These are phyloP conservation scores for Erythrocercus mccallii DNA, from an alignment of 2,113 vertebrate species.

Conservation along the genomic window DNA sequence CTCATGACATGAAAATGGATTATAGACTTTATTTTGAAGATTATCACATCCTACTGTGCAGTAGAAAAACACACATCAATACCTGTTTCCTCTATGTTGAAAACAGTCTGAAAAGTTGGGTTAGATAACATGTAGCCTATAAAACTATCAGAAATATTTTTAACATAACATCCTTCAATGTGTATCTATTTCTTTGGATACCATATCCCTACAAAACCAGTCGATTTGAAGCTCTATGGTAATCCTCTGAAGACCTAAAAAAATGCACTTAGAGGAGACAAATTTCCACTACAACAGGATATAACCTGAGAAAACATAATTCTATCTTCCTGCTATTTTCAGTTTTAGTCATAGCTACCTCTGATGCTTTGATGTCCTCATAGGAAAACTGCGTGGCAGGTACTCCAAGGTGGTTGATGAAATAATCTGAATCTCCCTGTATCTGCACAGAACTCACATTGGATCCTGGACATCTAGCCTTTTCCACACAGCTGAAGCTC, in stretches of 20 bases:
- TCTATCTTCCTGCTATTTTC: background rate
- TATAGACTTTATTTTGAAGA: background rate
- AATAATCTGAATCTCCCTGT: conserved; percentile 85
- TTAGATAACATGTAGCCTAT: background rate
- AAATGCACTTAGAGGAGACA: background rate
- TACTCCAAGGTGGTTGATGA: conserved; percentile 89
- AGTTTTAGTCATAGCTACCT: conserved; percentile 72
- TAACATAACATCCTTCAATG: background rate
- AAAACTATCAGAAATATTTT: background rate
- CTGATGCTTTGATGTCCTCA: conserved; percentile 73
- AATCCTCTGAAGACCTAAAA: background rate
- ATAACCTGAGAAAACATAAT: background rate
- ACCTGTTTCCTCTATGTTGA: background rate
- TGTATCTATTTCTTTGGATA: conserved; percentile 23
- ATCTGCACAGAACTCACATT: conserved; percentile 86
- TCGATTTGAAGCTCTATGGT: conserved; percentile 10
- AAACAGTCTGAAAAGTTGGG: background rate
- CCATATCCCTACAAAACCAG: background rate
- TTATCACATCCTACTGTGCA: background rate
- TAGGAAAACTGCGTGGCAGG: conserved; percentile 86
- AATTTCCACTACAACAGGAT: background rate
- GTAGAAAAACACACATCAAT: background rate
- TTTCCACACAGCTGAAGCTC: conserved; percentile 77
- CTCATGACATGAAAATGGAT: background rate
- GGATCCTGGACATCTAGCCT: conserved; percentile 72